Evolutionary conservation across 2,888 invertebrate genomes (phyloP).

Genomic region (Stenodera caucasica): DNA sequence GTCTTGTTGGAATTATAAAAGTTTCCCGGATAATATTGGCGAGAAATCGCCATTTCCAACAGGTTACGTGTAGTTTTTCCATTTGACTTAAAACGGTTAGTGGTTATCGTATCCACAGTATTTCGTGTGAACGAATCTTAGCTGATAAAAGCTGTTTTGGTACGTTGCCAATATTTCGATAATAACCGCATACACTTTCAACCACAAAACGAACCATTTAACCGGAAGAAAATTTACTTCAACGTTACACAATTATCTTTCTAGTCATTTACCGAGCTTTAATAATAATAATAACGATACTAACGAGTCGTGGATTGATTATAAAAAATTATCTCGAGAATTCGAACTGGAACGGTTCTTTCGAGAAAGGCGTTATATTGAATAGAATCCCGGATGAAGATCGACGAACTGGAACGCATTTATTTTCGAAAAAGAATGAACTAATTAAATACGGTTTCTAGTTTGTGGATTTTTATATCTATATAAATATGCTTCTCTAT

Average conservation of each 20-base stretch:
- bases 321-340: background rate
- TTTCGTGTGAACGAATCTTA: slow-evolving; percentile 1
- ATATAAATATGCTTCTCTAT: no score
- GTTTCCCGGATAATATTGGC: no score
- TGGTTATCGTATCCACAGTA: background rate
- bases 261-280: background rate
- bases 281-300: background rate
- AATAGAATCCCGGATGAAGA: no score
- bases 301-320: no score
- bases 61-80: background rate
- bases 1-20: background rate
- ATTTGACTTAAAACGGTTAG: background rate
- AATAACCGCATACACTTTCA: background rate
- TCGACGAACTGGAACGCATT: no score
- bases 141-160: slow-evolving; percentile 2
- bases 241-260: background rate
- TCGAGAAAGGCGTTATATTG: no score
- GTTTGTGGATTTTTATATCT: no score
- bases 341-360: background rate
- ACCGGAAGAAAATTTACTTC: background rate
- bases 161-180: background rate
- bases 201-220: slow-evolving; percentile 5
- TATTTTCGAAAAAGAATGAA: no score
- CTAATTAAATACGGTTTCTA: no score
- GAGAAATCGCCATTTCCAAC: background rate